These are phyloP conservation scores for Drosophila nigricruria DNA, from an alignment of 2,888 invertebrate genomes.

Conservation along the genomic window DNA sequence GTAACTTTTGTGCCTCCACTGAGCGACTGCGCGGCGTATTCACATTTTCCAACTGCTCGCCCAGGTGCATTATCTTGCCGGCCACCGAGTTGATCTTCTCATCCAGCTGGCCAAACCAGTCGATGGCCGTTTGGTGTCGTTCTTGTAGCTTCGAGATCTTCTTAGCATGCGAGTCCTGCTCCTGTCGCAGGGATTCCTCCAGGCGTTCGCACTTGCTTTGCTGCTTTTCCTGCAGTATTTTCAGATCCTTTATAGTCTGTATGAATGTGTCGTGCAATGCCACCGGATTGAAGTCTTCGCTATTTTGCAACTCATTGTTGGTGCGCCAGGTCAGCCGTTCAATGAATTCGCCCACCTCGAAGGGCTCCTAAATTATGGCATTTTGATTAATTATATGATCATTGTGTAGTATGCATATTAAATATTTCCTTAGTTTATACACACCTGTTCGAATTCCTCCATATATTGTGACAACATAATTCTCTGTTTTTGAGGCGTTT, in stretches of 20 bases:
- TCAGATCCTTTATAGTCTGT: conserved; percentile 94
- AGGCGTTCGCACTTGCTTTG: conserved; percentile 94
- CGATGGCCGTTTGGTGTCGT: conserved; percentile 94
- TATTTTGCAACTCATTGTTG: conserved; percentile 90
- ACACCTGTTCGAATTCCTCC: conserved; percentile 94
- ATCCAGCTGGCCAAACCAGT: conserved; percentile 96
- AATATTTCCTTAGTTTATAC: neutral
- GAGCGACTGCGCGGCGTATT: conserved; percentile 97
- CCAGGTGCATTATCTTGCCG: conserved; percentile 98
- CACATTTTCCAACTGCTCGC: conserved; percentile 98
- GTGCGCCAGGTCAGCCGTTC: conserved; percentile 98
- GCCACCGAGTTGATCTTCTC: conserved; percentile 98
- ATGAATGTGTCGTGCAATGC: conserved; percentile 96
- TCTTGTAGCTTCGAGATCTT: conserved; percentile 93
- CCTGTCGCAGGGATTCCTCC: conserved; percentile 93
- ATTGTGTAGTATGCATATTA: neutral
- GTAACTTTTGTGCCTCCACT: conserved; percentile 96
- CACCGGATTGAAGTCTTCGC: conserved; percentile 92
- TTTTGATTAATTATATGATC: too few relatives aligned
- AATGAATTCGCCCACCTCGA: conserved; percentile 98
- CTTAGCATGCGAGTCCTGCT: conserved; percentile 93
- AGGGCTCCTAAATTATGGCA: conserved; percentile 91
- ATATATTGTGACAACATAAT: conserved; percentile 93
- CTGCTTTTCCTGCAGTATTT: conserved; percentile 92
- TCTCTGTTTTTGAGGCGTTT: conserved; percentile 60